These are phyloP conservation scores for Cydia strobilella DNA, from an alignment of 1,140 invertebrate genomes.

Conservation along the genomic window DNA sequence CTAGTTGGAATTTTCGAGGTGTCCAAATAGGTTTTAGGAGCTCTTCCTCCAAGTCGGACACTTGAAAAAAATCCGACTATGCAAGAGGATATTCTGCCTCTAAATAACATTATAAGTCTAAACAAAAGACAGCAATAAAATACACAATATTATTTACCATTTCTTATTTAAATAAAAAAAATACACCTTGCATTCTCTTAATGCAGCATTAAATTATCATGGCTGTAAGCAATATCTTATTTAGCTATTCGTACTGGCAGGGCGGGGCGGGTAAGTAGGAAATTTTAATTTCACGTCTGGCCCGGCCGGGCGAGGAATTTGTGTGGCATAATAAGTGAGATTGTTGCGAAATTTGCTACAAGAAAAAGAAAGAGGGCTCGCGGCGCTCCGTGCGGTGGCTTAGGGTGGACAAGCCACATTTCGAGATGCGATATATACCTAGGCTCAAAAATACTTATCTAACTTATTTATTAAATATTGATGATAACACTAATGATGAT, in stretches of 20 bases:
- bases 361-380: constrained; percentile 78
- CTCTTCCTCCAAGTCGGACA: no score
- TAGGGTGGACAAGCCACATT: constrained; percentile 48
- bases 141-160: not conserved
- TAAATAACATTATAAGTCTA: no score
- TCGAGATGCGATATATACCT: no score
- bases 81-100: no score
- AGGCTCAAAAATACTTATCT: no score
- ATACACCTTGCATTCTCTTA: not conserved
- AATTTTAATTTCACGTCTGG: constrained; percentile 78
- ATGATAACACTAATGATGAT: no score
- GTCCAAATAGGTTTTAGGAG: no score
- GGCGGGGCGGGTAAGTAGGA: constrained; percentile 70
- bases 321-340: constrained; percentile 80
- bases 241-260: constrained; percentile 68
- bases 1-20: no score
- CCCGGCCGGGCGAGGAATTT: constrained; percentile 72
- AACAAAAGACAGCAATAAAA: no score
- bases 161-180: not conserved
- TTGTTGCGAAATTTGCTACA: constrained; percentile 80
- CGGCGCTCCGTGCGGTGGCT: constrained; percentile 43
- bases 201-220: constrained; percentile 2
- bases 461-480: no score
- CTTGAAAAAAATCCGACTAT: no score
- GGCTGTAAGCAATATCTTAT: constrained; percentile 68